Evolutionary conservation across 2,113 vertebrate species (phyloP), one percentile per base, ranked within the genome.

Genomic region (Rhadina sibilatrix): DNA sequence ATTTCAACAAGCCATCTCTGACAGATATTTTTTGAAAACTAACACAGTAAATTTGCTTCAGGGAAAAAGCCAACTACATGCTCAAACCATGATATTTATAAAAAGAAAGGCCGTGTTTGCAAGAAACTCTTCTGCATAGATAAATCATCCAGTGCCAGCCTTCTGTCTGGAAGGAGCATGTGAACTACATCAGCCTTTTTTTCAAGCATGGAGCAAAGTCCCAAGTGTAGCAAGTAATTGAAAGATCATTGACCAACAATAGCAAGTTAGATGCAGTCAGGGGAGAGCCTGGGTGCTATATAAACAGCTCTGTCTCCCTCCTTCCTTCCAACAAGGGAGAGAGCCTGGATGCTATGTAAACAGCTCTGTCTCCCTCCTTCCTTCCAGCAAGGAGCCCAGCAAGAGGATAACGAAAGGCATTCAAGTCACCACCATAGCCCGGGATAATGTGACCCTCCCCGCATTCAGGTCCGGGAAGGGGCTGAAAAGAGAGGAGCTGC

Each of bases 211-310:
- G 82, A 81, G 44, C 64, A 24, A 92, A 93, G 71, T 90, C 82
- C 91, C 16, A 6, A 80, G 63, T 6, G 15, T 46, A 89, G 46
- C 72, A 77, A 96, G 85, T 64, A 80, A 88, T 37, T 94, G 75
- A 88, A 88, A 93, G 92, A 86, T 85, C 64, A 13, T 71, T 88
- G 88, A 77, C 47, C 71, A 40, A 95, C 93, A 92, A 71, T 24
- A 87, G 66, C n/a, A 50, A 70, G 87, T 88, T 42, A 61, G 81
- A 76, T 33, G 57, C 89, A 49, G 83, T 72, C 66, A 69, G 74
- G 66, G 65, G 65, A 91, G 71, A 79, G 70, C 74, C 65, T 69
- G 15, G 19, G 54, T 72, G 68, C 54, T 31, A 9, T 37, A 46
- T 46, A 90, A 91, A 66, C 38, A 87, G 40, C 70, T 57, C 66